Conservation (phyloP, 2,797 vertebrate species). For the Semotilus atromaculatus region DNA sequence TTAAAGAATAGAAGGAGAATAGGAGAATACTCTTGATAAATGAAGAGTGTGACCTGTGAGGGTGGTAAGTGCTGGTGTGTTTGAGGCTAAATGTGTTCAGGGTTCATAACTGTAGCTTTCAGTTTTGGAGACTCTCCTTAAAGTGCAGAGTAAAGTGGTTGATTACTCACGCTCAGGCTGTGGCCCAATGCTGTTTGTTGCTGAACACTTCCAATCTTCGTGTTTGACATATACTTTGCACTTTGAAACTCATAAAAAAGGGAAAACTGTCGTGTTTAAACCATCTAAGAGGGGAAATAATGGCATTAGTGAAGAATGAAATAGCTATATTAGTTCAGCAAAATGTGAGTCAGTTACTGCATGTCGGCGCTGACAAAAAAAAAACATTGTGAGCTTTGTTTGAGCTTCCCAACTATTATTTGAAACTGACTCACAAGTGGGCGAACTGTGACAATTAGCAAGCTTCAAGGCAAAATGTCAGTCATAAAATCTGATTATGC, state of each 20-base stretch:
- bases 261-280: not conserved
- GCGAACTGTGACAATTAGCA: constrained; percentile 19
- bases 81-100: constrained; percentile 22
- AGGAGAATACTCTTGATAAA: constrained; percentile 9
- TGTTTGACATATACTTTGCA: constrained; percentile 1
- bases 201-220: not conserved
- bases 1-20: constrained; percentile 12
- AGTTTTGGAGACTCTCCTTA: constrained; percentile 8
- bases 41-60: constrained; percentile 19
- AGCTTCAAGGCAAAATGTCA: constrained; percentile 23
- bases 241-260: constrained; percentile 22
- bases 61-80: constrained; percentile 1
- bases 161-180: constrained; percentile 1
- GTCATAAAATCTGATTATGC: constrained; percentile 23
- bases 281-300: not conserved
- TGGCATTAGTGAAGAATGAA: not conserved
- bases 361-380: not conserved
- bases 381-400: constrained; percentile 6
- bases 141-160: constrained; percentile 24
- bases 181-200: not conserved
- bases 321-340: constrained; percentile 1
- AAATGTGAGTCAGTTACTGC: constrained; percentile 12
- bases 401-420: constrained; percentile 16
- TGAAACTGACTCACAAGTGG: constrained; percentile 36
- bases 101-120: constrained; percentile 1